Evolutionary conservation across 2,113 vertebrate genomes (phyloP), one percentile per base, ranked within the genome.

Genomic region (Pitta sordida): DNA sequence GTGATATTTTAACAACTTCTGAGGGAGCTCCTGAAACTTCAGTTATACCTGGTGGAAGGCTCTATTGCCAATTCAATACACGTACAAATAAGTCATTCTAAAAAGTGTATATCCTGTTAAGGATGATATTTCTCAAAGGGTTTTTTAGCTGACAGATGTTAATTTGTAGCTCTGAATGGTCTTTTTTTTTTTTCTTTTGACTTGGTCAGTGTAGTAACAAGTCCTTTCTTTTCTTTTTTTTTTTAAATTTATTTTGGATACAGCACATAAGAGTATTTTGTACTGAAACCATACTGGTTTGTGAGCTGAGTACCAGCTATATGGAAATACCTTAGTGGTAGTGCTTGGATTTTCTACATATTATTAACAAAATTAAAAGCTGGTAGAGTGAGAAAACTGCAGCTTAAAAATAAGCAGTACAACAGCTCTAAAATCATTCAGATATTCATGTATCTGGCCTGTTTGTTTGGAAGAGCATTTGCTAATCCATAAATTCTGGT

Each of bases 1-100:
- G 98, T 98, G 97, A 93, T 97, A 97, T 98, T 97, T 98, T 98
- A 98, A 98, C 97, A 97, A 97, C 91, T 97, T 97, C 92, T 92
- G 95, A 97, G 97, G 97, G 96, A 96, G 85, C 97, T 96, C 94
- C 97, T 96, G 96, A 86, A 96, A 96, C 94, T 96, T 96, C 95
- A 96, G 59, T 94, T 96, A 95, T 94, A 97, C 94, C 93, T 93
- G 96, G 94, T 96, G 89, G 90, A 96, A 97, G 97, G 96, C 96
- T 91, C 75, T 85, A 64, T 79, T 95, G 97, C 95, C 97, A 68
- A 36, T 81, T 91, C 63, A 89, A 68, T 86, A 83, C 90, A 87
- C 77, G 0, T 91, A 88, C 77, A 65, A 89, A 79, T 27, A 67
- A 86, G 90, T 89, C 18, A 88, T 94, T 93, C 71, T 76, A 37